Conservation (phyloP, 2,888 invertebrate genomes). For the Cyclophora punctaria region DNA sequence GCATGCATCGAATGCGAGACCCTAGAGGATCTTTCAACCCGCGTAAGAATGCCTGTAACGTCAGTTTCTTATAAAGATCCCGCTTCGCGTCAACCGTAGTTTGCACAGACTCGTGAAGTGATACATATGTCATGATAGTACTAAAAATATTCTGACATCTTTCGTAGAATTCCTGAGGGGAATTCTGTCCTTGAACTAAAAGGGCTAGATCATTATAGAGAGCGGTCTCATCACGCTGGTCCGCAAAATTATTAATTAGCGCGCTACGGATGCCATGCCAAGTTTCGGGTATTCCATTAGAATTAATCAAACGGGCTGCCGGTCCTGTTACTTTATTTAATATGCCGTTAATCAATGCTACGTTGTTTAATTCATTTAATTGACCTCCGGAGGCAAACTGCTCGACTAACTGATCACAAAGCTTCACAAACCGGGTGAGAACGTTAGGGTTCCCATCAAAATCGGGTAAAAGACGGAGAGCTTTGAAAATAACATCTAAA, state of each 20-base stretch:
- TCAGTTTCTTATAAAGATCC: slow-evolving; percentile 17
- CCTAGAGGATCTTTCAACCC: slow-evolving; percentile 20
- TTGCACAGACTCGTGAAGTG: slow-evolving; percentile 14
- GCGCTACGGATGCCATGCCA: slow-evolving; percentile 19
- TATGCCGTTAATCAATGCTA: slow-evolving; percentile 15
- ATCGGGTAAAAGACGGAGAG: slow-evolving; percentile 5
- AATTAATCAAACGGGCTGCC: slow-evolving; percentile 19
- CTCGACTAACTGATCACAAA: slow-evolving; percentile 19
- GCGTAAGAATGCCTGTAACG: slow-evolving; percentile 18
- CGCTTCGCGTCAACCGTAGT: slow-evolving; percentile 17
- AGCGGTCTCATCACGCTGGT: slow-evolving; percentile 20
- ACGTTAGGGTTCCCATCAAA: slow-evolving; percentile 17
- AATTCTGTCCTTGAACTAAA: slow-evolving; percentile 11
- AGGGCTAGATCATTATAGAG: slow-evolving; percentile 5
- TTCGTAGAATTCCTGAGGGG: slow-evolving; percentile 22
- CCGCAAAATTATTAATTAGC: slow-evolving; percentile 20
- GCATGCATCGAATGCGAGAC: slow-evolving; percentile 23
- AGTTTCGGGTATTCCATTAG: slow-evolving; percentile 18
- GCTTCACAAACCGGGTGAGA: slow-evolving; percentile 16
- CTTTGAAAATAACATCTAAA: neutral
- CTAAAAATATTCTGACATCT: slow-evolving; percentile 18
- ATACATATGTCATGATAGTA: slow-evolving; percentile 19
- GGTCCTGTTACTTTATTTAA: slow-evolving; percentile 3
- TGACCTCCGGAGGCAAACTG: neutral
- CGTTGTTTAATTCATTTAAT: slow-evolving; percentile 4